Conservation (phyloP, 2,888 invertebrate species). For the Acrocera orbiculus region DNA sequence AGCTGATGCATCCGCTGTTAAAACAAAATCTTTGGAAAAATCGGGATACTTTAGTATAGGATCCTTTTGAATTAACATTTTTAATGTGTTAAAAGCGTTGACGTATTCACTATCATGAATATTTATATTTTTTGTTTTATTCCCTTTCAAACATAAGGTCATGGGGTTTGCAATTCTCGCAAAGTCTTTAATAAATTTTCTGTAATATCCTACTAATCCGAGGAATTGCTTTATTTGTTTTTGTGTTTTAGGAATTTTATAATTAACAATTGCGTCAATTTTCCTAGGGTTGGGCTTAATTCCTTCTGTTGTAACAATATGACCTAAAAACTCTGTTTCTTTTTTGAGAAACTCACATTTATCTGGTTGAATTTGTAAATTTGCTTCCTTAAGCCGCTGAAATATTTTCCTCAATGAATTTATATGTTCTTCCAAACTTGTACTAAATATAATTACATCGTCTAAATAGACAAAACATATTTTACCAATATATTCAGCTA, state of each 20-base stretch:
- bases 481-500: slow-evolving; percentile 12
- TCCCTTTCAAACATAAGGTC: too few relatives aligned
- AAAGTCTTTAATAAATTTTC: slow-evolving; percentile 9
- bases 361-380: slow-evolving; percentile 2
- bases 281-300: slow-evolving; percentile 18
- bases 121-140: slow-evolving; percentile 7
- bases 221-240: slow-evolving; percentile 15
- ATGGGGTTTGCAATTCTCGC: slow-evolving; percentile 4
- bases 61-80: slow-evolving; percentile 3
- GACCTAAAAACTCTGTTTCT: slow-evolving; percentile 11
- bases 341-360: slow-evolving; percentile 2
- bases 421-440: slow-evolving; percentile 13
- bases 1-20: slow-evolving; percentile 10
- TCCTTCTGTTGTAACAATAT: slow-evolving; percentile 16
- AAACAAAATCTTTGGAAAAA: slow-evolving; percentile 6
- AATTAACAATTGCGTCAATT: slow-evolving; percentile 14
- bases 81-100: slow-evolving; percentile 10
- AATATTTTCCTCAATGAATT: slow-evolving; percentile 5
- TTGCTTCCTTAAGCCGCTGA: slow-evolving; percentile 1
- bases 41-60: slow-evolving; percentile 8
- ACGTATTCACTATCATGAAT: slow-evolving; percentile 5
- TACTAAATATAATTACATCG: slow-evolving; percentile 17
- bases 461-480: slow-evolving; percentile 19
- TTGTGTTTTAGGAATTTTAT: slow-evolving; percentile 11
- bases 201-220: slow-evolving; percentile 14